Conservation (phyloP, 2,113 vertebrate genomes). For the Phocoena sinus region DNA sequence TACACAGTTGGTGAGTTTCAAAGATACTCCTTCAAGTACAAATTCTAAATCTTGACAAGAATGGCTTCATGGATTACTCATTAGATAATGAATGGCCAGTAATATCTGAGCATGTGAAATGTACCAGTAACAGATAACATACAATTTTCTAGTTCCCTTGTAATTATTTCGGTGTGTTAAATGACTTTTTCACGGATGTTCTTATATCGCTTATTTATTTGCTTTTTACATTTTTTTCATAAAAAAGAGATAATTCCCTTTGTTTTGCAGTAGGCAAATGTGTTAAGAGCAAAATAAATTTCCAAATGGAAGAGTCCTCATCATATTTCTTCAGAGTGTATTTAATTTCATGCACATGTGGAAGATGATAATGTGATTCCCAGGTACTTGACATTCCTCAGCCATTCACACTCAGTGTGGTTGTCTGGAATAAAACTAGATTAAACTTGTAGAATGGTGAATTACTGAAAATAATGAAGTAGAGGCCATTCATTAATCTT, state of each 20-base stretch:
- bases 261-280: neutral
- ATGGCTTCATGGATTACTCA: neutral
- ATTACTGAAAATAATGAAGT: constrained; percentile 49
- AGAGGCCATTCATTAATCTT: constrained; percentile 48
- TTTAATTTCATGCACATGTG: constrained; percentile 38
- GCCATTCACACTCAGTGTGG: neutral
- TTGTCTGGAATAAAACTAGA: constrained; percentile 43
- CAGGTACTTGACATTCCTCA: constrained; percentile 35
- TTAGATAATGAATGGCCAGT: constrained; percentile 11
- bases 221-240: neutral
- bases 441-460: constrained; percentile 46
- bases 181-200: constrained; percentile 10
- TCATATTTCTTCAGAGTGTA: neutral
- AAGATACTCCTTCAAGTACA: constrained; percentile 30
- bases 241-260: neutral
- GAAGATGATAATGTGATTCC: constrained; percentile 46
- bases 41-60: constrained; percentile 67
- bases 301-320: neutral
- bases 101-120: neutral
- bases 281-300: neutral
- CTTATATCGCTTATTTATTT: neutral
- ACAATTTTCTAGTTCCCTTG: neutral
- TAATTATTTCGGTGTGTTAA: constrained; percentile 30
- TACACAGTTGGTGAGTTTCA: constrained; percentile 7
- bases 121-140: neutral